Evolutionary conservation across 1,140 invertebrate genomes (phyloP), one percentile per base, ranked within the genome.

Genomic region (Charaxes varanes): DNA sequence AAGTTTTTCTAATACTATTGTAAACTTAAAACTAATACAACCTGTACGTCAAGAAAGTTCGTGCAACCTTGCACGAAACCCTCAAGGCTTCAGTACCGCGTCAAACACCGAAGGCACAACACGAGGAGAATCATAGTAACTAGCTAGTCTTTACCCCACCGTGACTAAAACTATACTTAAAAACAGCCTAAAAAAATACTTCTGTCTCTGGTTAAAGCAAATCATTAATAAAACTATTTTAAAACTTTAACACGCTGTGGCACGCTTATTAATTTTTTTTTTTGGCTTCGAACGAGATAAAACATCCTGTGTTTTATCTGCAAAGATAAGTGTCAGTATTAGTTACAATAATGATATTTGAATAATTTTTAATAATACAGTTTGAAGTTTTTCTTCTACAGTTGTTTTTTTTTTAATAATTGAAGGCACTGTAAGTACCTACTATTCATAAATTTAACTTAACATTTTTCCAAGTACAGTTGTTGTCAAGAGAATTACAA

Each of bases 1-100:
- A n/a, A n/a, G n/a, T n/a, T n/a, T n/a, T n/a, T n/a, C n/a, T n/a
- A n/a, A n/a, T n/a, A n/a, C n/a, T n/a, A 17, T 38, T 22, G 15
- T 19, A 30, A 16, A 31, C 19, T 21, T 22, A 11, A 24, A 27
- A 26, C 23, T 10, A 18, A 14, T 54, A 31, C 60, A 53, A 10
- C 37, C 60, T 55, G 54, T 66, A 56, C 36, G 42, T 11, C 2
- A 69, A 64, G 56, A 69, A 63, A 57, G 38, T 41, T 48, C 56
- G 51, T 51, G 53, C 36, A 58, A 41, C 41, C 45, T 54, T 58
- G 53, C 42, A 22, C 17, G 34, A 54, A 56, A 6, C 11, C 48
- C 48, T 50, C 49, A 41, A 24, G 8, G 11, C 32, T 22, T 50
- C 41, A 72, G 68, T 72, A 45, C 57, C 68, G 62, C 65, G 68